These are phyloP conservation scores for Machimus rusticus DNA, from an alignment of 2,888 invertebrate genomes.

Conservation along the genomic window DNA sequence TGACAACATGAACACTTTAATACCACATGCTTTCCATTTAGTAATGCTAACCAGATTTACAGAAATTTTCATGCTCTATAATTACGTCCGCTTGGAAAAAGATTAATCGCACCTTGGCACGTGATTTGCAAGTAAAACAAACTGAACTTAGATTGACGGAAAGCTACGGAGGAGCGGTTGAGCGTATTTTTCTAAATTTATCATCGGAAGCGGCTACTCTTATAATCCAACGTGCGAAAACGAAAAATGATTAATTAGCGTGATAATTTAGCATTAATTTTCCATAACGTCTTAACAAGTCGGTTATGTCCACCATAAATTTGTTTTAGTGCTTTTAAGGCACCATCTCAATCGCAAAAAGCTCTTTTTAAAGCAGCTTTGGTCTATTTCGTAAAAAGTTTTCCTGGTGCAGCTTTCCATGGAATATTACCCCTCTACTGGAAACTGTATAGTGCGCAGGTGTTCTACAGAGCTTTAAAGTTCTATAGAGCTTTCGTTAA, in stretches of 20 bases:
- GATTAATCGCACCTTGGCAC: conserved; percentile 1
- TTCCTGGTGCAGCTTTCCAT: neutral
- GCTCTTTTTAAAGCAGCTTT: neutral
- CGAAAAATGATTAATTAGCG: conserved; percentile 1
- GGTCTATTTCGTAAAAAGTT: neutral
- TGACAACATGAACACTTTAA: neutral
- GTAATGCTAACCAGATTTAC: neutral
- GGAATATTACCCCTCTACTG: neutral
- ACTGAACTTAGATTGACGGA: neutral
- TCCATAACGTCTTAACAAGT: neutral
- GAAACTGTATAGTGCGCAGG: neutral
- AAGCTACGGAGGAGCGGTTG: neutral
- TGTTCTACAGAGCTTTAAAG: neutral
- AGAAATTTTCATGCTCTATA: neutral
- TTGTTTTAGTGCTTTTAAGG: neutral
- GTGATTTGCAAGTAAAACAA: neutral
- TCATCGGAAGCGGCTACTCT: neutral
- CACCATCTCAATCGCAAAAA: neutral
- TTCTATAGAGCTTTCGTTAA: neutral
- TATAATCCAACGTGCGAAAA: neutral
- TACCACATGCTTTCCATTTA: neutral
- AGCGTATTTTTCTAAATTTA: neutral
- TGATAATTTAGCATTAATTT: conserved; percentile 17
- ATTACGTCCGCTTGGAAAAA: neutral
- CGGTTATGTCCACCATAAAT: neutral